These are phyloP conservation scores for Gallinago solitaria DNA, from an alignment of 2,797 vertebrate species.

Conservation along the genomic window DNA sequence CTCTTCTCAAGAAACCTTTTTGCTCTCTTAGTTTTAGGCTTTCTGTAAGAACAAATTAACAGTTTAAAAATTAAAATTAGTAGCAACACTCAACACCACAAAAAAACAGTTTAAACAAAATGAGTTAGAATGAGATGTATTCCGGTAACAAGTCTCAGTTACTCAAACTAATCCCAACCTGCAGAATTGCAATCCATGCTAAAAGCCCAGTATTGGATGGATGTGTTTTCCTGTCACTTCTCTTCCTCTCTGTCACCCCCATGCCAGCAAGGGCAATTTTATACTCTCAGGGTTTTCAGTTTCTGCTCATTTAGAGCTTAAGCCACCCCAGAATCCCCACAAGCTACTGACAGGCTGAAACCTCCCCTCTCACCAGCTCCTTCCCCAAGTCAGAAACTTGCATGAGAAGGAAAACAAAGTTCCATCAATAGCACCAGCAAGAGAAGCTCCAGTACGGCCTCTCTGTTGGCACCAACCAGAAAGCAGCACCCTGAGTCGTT, in stretches of 20 bases:
- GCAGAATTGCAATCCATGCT: background rate
- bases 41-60: conserved; percentile 77
- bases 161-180: background rate
- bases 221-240: background rate
- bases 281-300: background rate
- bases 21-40: conserved; percentile 91
- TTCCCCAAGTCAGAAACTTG: background rate
- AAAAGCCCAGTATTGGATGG: background rate
- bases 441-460: fast-evolving
- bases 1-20: conserved; percentile 92
- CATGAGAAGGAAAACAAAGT: background rate
- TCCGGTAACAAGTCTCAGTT: background rate
- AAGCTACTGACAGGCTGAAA: background rate
- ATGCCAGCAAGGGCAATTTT: background rate
- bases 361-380: background rate
- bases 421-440: fast-evolving
- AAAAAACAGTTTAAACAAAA: background rate
- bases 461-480: fast-evolving
- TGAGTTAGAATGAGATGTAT: background rate
- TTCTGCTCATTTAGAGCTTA: background rate
- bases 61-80: background rate
- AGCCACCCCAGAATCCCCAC: background rate
- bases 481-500: fast-evolving
- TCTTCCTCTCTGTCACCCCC: background rate
- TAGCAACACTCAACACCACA: background rate